Percentiles rank a stretch among this genome's conserved stretches.
phyloP scores from a whole-genome alignment of 2,113 vertebrate species.

The Morone saxatilis region DNA sequence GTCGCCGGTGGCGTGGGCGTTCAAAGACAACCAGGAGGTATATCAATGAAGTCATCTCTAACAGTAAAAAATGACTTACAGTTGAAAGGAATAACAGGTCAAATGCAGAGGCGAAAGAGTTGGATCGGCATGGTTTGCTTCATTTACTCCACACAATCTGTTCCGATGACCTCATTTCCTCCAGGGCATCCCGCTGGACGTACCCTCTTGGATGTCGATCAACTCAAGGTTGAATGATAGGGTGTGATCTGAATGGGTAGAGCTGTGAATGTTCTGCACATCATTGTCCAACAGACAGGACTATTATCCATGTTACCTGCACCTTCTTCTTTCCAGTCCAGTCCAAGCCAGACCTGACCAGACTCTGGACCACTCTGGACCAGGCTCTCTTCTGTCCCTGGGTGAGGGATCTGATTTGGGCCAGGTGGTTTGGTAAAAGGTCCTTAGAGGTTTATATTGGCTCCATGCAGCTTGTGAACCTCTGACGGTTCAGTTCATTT shows the following conservation, averaged over 20 bases:
- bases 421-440: constrained; percentile 13
- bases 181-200: constrained; percentile 82
- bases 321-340: constrained; percentile 26
- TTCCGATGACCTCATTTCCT: constrained; percentile 88
- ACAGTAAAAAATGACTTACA: constrained; percentile 45
- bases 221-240: constrained; percentile 80
- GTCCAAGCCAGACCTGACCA: constrained; percentile 20
- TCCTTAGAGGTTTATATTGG: constrained; percentile 5
- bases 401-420: constrained; percentile 12
- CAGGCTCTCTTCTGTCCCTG: not conserved
- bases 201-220: constrained; percentile 83
- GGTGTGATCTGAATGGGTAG: constrained; percentile 82
- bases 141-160: constrained; percentile 47
- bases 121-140: constrained; percentile 59
- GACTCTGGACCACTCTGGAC: constrained; percentile 1
- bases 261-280: constrained; percentile 61
- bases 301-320: constrained; percentile 45
- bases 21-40: constrained; percentile 64
- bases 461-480: not conserved
- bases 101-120: constrained; percentile 37
- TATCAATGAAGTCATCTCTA: constrained; percentile 69
- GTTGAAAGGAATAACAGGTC: constrained; percentile 60
- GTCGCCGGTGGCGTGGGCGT: constrained; percentile 35
- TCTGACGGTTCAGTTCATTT: not conserved
- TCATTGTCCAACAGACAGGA: constrained; percentile 40